phyloP scores from a whole-genome alignment of 2,113 vertebrate genomes.

The Malurus cyaneus region DNA sequence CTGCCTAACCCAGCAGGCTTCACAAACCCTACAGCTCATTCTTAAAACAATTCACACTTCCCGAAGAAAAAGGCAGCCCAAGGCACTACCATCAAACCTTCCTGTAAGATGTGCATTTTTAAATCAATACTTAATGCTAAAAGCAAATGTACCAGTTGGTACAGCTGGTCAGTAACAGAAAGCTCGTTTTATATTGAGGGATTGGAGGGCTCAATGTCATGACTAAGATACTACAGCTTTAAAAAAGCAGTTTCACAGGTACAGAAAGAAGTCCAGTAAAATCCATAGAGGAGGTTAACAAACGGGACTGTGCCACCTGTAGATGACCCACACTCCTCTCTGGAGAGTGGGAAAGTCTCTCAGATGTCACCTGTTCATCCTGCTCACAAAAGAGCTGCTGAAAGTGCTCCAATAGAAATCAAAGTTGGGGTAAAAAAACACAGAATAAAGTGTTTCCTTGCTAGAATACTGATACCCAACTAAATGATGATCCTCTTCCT shows the following conservation, averaged over 20 bases:
- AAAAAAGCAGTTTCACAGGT: neutral
- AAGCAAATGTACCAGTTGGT: neutral
- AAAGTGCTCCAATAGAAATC: neutral
- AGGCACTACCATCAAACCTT: neutral
- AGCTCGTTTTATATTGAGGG: neutral
- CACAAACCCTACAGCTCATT: neutral
- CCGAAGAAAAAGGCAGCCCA: neutral
- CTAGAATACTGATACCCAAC: conserved; percentile 4
- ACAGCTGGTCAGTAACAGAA: neutral
- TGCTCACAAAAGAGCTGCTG: neutral
- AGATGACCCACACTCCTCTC: neutral
- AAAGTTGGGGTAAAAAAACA: neutral
- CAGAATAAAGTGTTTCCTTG: neutral
- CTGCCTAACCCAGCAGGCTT: neutral
- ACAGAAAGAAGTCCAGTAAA: neutral
- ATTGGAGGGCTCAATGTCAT: neutral
- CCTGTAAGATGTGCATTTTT: neutral
- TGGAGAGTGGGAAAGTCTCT: neutral
- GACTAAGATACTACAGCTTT: neutral
- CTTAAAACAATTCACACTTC: neutral
- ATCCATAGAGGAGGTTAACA: neutral
- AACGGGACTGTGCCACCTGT: neutral
- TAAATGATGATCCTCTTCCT: neutral
- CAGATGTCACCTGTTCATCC: neutral
- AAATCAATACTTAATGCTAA: neutral